These are phyloP conservation scores for Agraylea sexmaculata DNA, from an alignment of 1,140 invertebrate species.

Conservation along the genomic window DNA sequence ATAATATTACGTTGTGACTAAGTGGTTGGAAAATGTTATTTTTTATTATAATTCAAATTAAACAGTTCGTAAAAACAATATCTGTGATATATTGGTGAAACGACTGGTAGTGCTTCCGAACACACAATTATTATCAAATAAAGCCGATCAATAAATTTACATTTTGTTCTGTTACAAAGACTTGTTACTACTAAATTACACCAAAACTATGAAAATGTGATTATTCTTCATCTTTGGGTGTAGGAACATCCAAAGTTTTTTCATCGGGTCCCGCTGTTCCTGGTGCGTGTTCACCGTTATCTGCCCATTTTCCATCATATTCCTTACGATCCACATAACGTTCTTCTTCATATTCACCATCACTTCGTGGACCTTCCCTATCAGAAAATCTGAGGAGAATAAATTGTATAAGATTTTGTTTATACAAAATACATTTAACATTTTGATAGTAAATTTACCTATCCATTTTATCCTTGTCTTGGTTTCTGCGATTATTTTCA, in stretches of 20 bases:
- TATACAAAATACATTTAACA: not conserved
- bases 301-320: conserved; percentile 50
- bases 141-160: not conserved
- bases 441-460: conserved; percentile 24
- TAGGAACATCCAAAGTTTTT: conserved; percentile 22
- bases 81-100: no score
- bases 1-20: conserved; percentile 3
- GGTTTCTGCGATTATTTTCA: conserved; percentile 36
- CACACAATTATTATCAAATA: conserved; percentile 5
- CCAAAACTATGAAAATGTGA: conserved; percentile 4
- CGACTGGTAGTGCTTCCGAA: conserved; percentile 6
- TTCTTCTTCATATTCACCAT: conserved; percentile 58
- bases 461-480: conserved; percentile 36
- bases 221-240: conserved; percentile 25
- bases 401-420: conserved; percentile 46
- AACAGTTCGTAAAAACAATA: no score
- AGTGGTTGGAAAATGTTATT: no score
- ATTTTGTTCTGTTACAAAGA: conserved; percentile 5
- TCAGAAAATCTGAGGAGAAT: conserved; percentile 39
- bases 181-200: no score
- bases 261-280: conserved; percentile 30
- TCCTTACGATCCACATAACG: conserved; percentile 44
- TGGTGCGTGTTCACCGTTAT: conserved; percentile 27
- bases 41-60: no score
- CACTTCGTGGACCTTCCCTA: conserved; percentile 54